Percentiles rank a stretch among this genome's conserved stretches.
These are phyloP conservation scores for Hoplostethus atlanticus DNA, from an alignment of 2,797 vertebrate species.

Conservation along the genomic window DNA sequence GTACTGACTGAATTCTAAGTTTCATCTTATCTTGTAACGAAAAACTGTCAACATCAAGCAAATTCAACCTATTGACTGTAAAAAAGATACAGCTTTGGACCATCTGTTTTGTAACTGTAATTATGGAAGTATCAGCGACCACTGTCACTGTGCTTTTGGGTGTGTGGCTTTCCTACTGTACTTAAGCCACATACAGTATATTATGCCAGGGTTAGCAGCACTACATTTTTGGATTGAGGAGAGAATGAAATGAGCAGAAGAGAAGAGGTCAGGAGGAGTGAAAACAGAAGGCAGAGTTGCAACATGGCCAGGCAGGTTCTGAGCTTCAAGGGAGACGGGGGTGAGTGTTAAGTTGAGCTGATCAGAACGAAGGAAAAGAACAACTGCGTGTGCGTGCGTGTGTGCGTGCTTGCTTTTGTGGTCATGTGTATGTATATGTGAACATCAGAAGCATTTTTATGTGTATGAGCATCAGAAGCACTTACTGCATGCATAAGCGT, in stretches of 20 bases:
- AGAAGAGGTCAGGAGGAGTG: slow-evolving; percentile 23
- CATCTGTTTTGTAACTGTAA: slow-evolving; percentile 27
- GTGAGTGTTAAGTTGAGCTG: slow-evolving; percentile 35
- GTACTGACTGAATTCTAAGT: too few relatives aligned
- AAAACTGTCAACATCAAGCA: slow-evolving; percentile 22
- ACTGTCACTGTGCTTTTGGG: slow-evolving; percentile 35
- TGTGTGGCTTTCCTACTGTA: slow-evolving; percentile 31
- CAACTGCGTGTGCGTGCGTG: background rate
- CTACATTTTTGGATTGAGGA: slow-evolving; percentile 23
- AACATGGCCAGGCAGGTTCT: slow-evolving; percentile 53
- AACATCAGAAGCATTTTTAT: slow-evolving; percentile 20
- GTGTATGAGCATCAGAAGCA: slow-evolving; percentile 38
- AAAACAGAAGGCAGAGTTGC: slow-evolving; percentile 38
- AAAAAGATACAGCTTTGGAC: slow-evolving; percentile 33
- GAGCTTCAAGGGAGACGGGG: slow-evolving; percentile 42
- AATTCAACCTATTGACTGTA: slow-evolving; percentile 11
- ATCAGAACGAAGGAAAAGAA: slow-evolving; percentile 35
- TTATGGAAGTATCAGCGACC: slow-evolving; percentile 57
- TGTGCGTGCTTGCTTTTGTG: background rate
- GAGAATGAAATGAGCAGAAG: slow-evolving; percentile 29
- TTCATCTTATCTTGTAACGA: slow-evolving; percentile 12
- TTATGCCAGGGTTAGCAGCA: slow-evolving; percentile 24
- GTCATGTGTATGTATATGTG: slow-evolving; percentile 1
- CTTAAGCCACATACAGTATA: slow-evolving; percentile 20
- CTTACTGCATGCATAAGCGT: background rate